Evolutionary conservation across 2,113 vertebrate species (phyloP).

Genomic region (Arizona elegans): DNA sequence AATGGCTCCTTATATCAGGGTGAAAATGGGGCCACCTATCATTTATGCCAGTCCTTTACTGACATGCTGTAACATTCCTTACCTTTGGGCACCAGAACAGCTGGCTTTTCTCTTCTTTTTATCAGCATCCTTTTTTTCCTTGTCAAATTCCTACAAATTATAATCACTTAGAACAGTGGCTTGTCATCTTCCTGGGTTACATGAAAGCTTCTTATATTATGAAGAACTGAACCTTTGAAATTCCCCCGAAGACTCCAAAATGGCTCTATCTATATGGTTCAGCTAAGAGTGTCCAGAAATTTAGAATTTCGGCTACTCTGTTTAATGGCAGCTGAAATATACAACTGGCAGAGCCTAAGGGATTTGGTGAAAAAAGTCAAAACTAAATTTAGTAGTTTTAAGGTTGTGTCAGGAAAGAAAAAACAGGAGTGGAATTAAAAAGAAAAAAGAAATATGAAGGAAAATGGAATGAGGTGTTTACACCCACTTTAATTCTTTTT

Average conservation of each 20-base stretch:
- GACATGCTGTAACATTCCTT: background rate
- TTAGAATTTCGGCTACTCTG: background rate
- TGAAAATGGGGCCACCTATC: conserved; percentile 41
- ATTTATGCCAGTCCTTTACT: background rate
- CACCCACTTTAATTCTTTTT: background rate
- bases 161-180: background rate
- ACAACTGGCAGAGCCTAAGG: background rate
- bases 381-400: background rate
- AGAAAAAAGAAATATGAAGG: background rate
- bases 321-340: background rate
- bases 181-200: background rate
- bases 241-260: background rate
- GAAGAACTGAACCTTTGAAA: background rate
- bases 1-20: conserved; percentile 1
- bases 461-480: background rate
- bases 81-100: background rate
- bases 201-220: background rate
- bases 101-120: background rate
- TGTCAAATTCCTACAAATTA: conserved; percentile 4
- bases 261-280: background rate
- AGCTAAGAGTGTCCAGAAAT: background rate
- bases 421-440: background rate
- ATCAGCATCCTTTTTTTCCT: background rate
- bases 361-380: background rate
- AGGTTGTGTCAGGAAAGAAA: background rate